Conservation (phyloP, 35 echinoderm and acorn worm genomes). For the Eucidaris tribuloides region DNA sequence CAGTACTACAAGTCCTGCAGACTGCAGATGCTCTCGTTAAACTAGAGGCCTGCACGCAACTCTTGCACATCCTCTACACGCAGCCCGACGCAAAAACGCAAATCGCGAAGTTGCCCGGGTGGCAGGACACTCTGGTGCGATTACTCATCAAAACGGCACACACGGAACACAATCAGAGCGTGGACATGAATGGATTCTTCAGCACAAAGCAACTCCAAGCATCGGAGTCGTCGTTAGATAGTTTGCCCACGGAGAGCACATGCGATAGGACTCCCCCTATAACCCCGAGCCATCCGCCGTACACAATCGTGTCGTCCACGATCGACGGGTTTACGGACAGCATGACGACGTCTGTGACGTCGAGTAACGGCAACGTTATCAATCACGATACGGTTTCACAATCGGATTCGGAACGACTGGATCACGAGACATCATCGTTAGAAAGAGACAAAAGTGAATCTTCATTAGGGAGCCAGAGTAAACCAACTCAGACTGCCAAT, state of each 20-base stretch:
- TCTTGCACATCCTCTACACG: conserved; percentile 83
- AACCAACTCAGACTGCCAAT: neutral
- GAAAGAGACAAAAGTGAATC: neutral
- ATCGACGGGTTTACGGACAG: neutral
- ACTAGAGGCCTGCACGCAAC: conserved; percentile 75
- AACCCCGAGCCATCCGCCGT: neutral
- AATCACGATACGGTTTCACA: neutral
- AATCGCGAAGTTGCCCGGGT: conserved; percentile 74
- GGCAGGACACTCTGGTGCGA: conserved; percentile 81
- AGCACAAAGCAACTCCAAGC: conserved; percentile 19
- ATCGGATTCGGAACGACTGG: neutral
- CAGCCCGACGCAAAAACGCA: conserved; percentile 36
- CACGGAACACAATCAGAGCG: neutral
- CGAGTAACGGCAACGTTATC: neutral
- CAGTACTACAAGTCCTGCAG: conserved; percentile 75
- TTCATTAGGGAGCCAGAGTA: neutral
- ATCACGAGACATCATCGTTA: neutral
- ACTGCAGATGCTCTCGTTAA: conserved; percentile 61
- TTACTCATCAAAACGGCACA: conserved; percentile 45
- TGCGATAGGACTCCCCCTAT: neutral
- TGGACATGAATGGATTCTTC: conserved; percentile 42
- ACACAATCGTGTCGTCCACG: neutral
- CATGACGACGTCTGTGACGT: neutral
- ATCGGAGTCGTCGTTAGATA: conserved; percentile 16
- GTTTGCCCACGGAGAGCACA: neutral